phyloP scores from a whole-genome alignment of 2,113 vertebrate genomes.

The Pheucticus melanocephalus region DNA sequence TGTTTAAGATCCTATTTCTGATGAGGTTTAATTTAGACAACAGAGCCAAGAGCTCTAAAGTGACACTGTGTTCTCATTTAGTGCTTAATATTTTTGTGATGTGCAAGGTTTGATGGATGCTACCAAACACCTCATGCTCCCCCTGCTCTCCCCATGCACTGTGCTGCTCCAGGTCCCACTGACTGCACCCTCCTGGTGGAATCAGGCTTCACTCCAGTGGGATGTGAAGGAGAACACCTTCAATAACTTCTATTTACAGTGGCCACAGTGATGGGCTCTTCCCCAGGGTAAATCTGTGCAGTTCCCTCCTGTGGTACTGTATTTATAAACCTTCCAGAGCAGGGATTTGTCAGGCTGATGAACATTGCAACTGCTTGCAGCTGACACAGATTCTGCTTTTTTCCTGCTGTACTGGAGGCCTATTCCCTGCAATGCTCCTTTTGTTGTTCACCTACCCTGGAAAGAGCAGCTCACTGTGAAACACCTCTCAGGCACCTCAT shows the following conservation, averaged over 20 bases:
- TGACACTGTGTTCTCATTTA: not conserved
- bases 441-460: not conserved
- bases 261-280: not conserved
- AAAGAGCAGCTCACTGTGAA: not conserved
- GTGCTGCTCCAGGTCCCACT: not conserved
- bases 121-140: fast-evolving
- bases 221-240: not conserved
- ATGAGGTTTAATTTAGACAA: not conserved
- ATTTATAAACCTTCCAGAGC: not conserved
- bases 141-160: not conserved
- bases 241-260: fast-evolving
- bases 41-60: not conserved
- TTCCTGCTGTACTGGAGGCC: not conserved
- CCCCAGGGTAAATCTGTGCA: not conserved
- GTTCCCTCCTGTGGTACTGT: not conserved
- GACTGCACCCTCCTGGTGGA: not conserved
- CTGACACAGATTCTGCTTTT: not conserved
- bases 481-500: not conserved
- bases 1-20: not conserved
- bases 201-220: not conserved
- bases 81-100: not conserved
- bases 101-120: not conserved
- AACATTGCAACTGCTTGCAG: not conserved
- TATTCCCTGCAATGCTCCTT: not conserved
- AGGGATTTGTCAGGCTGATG: not conserved